phyloP scores from a whole-genome alignment of 2,888 invertebrate species.

The Sesia bembeciformis region DNA sequence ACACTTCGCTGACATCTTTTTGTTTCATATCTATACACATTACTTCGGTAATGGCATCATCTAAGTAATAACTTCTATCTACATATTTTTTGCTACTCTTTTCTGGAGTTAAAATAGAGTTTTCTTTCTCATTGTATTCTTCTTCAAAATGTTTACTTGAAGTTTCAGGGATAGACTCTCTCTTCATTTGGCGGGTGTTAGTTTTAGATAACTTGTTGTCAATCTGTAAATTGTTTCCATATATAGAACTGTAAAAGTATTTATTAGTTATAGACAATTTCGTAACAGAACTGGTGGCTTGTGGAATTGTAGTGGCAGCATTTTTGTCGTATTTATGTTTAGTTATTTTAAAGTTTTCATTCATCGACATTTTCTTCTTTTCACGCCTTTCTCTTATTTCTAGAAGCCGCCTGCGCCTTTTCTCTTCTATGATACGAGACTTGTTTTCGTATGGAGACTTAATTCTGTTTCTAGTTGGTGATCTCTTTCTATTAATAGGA shows the following conservation, averaged over 20 bases:
- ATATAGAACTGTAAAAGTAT: slow-evolving; percentile 62
- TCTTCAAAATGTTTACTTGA: slow-evolving; percentile 13
- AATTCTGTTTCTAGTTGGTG: slow-evolving; percentile 37
- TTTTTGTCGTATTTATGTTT: slow-evolving; percentile 42
- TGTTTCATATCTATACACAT: slow-evolving; percentile 33
- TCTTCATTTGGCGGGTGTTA: slow-evolving; percentile 19
- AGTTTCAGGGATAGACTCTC: slow-evolving; percentile 15
- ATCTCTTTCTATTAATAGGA: slow-evolving; percentile 29
- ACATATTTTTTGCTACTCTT: slow-evolving; percentile 30
- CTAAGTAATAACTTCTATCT: slow-evolving; percentile 45
- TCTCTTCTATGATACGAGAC: slow-evolving; percentile 46
- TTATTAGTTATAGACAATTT: slow-evolving; percentile 63
- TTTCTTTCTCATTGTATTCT: slow-evolving; percentile 6
- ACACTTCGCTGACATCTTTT: slow-evolving; percentile 17
- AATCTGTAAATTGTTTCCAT: slow-evolving; percentile 31
- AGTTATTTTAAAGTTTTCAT: slow-evolving; percentile 40
- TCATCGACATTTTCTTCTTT: slow-evolving; percentile 42
- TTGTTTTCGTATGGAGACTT: slow-evolving; percentile 64
- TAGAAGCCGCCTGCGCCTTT: slow-evolving; percentile 46
- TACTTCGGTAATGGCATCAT: slow-evolving; percentile 48
- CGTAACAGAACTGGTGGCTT: slow-evolving; percentile 52
- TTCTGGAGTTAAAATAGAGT: slow-evolving; percentile 10
- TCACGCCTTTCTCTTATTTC: slow-evolving; percentile 56
- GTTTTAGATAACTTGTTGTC: slow-evolving; percentile 15
- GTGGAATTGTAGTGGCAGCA: slow-evolving; percentile 37